A percentile compares a stretch with the other conserved stretches of the same genome.
These are phyloP conservation scores for Leucoraja erinaceus DNA, from an alignment of 2,113 vertebrate species.

Conservation along the genomic window DNA sequence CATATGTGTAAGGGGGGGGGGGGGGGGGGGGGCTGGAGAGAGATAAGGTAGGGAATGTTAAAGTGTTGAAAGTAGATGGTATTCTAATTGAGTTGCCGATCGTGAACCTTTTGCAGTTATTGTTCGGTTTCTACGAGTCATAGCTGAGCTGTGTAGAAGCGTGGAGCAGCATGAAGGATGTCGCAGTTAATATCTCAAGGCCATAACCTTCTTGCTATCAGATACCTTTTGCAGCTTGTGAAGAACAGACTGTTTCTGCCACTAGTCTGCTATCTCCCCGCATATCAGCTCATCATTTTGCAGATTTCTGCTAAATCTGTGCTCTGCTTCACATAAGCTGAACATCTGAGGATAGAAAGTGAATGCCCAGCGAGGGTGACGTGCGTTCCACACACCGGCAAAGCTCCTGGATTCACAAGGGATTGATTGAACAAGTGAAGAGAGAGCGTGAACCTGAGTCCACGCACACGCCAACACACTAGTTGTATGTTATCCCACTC, in stretches of 20 bases:
- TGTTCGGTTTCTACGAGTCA: not conserved
- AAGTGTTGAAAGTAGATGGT: not conserved
- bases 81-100: constrained; percentile 34
- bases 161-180: not conserved
- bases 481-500: too few species aligned
- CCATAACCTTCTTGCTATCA: not conserved
- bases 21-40: not conserved
- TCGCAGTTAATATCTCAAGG: not conserved
- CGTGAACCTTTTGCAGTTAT: constrained; percentile 24
- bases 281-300: not conserved
- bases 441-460: too few species aligned
- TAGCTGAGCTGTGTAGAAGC: not conserved
- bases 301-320: not conserved
- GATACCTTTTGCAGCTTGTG: not conserved
- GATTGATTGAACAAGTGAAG: too few species aligned
- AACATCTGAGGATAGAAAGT: not conserved
- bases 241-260: not conserved
- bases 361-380: not conserved
- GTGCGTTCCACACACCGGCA: not conserved
- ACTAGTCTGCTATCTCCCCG: not conserved
- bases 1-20: not conserved
- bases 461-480: too few species aligned
- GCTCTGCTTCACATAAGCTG: not conserved
- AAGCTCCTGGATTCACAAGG: not conserved
- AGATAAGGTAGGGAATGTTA: not conserved